Evolutionary conservation across 2,888 invertebrate species (phyloP), one percentile per base, ranked within the genome.

Genomic region (Melanostoma scalare): DNA sequence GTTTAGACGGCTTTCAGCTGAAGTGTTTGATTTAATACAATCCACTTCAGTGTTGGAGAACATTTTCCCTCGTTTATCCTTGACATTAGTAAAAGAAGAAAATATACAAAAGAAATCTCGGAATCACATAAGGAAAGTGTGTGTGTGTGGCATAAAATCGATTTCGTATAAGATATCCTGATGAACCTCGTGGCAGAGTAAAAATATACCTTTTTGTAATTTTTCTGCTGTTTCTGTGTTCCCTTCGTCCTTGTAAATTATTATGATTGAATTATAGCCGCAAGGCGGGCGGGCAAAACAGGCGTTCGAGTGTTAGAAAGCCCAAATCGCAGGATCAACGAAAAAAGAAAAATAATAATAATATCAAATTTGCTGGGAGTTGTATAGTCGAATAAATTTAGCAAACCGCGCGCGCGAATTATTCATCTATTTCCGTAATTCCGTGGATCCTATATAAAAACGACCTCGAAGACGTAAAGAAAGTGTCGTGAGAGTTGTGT

Each of bases 191-290:
- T 74, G 20, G 40, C 36, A 53, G 60, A 72, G 50, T 33, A 52
- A 44, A 48, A 38, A 55, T 55, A 63, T 42, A 36, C 48, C 35
- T 50, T 36, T 30, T 75, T 20, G 77, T 46, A 50, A 61, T 48
- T 5, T 46, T 40, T 52, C 44, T 67, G 6, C 30, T 8, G 42
- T 35, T 36, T 30, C 50, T 38, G 40, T 10, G 3, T 46, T 2
- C 9, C 44, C 31, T 46, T 56, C 36, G 68, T 73, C 63, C 53
- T 60, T 58, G 63, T 50, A 50, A 38, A 50, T 60, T 65, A 78
- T 82, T 78, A 82, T 82, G 78, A 82, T 82, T 82, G 82, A 82
- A 78, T 81, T 76, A 76, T 81, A 81, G 71, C 71, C 65, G 20
- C 67, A 46, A 67, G 40, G 46, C 35, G 44, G 35, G 36, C 56